Evolutionary conservation across 2,888 invertebrate species (phyloP).

Genomic region (Epinotia brunnichana): DNA sequence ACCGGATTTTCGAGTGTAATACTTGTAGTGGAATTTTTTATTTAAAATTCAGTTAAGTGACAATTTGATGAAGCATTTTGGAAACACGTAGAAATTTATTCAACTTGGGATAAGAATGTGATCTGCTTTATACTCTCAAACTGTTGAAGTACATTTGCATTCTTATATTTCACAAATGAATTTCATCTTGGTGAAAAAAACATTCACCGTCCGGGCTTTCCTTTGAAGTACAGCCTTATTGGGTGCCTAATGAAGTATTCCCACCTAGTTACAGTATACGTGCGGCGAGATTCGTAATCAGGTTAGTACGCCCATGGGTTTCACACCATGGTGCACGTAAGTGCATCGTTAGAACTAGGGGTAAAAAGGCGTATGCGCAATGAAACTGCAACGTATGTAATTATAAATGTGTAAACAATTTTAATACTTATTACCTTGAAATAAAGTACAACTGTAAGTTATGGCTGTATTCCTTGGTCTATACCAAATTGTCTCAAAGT

Average conservation of each 20-base stretch:
- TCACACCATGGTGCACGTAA: slow-evolving; percentile 52
- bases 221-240: slow-evolving; percentile 10
- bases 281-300: slow-evolving; percentile 51
- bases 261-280: slow-evolving; percentile 17
- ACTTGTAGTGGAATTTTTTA: too few species aligned
- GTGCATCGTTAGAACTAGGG: slow-evolving; percentile 42
- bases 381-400: not conserved
- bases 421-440: not conserved
- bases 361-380: not conserved
- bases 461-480: not conserved
- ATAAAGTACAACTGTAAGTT: too few species aligned
- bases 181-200: not conserved
- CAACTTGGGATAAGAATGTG: too few species aligned
- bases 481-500: not conserved
- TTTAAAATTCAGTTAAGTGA: too few species aligned
- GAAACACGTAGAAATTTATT: too few species aligned
- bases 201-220: not conserved
- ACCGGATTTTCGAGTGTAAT: too few species aligned
- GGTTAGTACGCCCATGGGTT: slow-evolving; percentile 58
- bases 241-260: slow-evolving; percentile 42
- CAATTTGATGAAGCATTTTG: too few species aligned
- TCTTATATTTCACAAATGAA: too few species aligned
- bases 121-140: too few species aligned
- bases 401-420: not conserved
- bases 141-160: too few species aligned